Base-by-base conservation (phyloP, 2,113 vertebrate species). In the Heteronetta atricapilla region DNA sequence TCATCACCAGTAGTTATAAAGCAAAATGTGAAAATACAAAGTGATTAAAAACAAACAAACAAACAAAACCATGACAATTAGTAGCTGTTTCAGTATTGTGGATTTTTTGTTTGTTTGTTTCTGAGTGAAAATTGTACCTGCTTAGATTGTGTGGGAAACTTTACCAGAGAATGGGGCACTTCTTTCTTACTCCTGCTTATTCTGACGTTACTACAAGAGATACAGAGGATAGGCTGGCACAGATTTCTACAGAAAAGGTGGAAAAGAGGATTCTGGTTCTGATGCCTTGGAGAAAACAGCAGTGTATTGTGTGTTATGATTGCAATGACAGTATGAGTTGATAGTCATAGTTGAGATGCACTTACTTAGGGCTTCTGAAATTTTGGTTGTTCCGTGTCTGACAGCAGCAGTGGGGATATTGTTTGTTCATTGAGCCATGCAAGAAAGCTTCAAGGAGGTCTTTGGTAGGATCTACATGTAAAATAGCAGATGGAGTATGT, bases 21-120 rank as follows among this genome's bases (percentile, higher is more conserved):
- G 34, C 12, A 68, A 60, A 83, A 93, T 64, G 46, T 28, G 68
- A 88, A 95, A 90, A 69, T 53, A 44, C 10, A 44, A 63, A 78
- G 19, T 33, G 19, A 26, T 63, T 56, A 13, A 80, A 58, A 79
- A 77, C 8, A 28, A 28, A 17, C 78, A 53, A 73, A 77, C 8
- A 26, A 40, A 13, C 11, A 40, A 40, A 40, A 40, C 13, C 20
- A 76, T 89, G 33, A 28, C 44, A 48, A 56, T 69, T 69, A 63
- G 26, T 18, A 90, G 63, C 48, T 52, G 26, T 78, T 84, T 83
- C 44, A 52, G 11, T 52, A 21, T 66, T 44, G 19, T 44, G 28
- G 68, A 69, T 6, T 13, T 88, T 68, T 4, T 14, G 40, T n/a
- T n/a, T n/a, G n/a, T n/a, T n/a, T n/a, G 9, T 67, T 91, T 94